These are phyloP conservation scores for Mus caroli DNA, from an alignment of 2,797 vertebrate species.

Conservation along the genomic window DNA sequence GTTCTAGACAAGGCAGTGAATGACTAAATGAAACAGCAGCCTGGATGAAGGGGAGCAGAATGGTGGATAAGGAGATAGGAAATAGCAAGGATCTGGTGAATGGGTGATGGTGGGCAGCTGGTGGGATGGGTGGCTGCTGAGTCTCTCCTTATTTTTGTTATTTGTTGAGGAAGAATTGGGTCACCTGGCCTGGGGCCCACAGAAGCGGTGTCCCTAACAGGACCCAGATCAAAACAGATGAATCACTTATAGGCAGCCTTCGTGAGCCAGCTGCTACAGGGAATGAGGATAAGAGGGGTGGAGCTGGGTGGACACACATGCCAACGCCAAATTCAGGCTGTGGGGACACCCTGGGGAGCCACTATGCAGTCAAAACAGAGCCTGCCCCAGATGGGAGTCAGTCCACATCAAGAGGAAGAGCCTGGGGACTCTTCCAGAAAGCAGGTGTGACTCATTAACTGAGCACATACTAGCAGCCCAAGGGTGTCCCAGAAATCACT, in stretches of 20 bases:
- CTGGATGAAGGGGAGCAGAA: neutral
- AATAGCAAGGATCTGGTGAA: accelerated
- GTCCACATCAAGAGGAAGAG: neutral
- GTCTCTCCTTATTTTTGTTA: neutral
- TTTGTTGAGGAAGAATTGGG: constrained; percentile 32
- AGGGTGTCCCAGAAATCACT: neutral
- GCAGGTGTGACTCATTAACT: constrained; percentile 10
- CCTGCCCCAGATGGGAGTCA: neutral
- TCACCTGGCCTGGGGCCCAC: constrained; percentile 26
- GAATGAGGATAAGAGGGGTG: neutral
- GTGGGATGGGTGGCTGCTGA: neutral
- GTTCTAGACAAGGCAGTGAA: neutral
- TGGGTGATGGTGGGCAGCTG: neutral
- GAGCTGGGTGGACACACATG: neutral
- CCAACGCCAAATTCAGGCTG: neutral
- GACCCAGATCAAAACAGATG: constrained; percentile 71
- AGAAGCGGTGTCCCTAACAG: constrained; percentile 17
- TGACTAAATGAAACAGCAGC: neutral
- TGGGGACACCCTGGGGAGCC: neutral
- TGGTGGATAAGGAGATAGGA: accelerated
- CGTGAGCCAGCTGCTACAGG: neutral
- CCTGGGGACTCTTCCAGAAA: neutral
- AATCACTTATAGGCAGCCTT: constrained; percentile 51
- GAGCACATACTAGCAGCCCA: constrained; percentile 36
- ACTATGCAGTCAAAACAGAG: constrained; percentile 7